These are phyloP conservation scores for Adineta ricciae DNA, from an alignment of 2,888 invertebrate species.

Conservation along the genomic window DNA sequence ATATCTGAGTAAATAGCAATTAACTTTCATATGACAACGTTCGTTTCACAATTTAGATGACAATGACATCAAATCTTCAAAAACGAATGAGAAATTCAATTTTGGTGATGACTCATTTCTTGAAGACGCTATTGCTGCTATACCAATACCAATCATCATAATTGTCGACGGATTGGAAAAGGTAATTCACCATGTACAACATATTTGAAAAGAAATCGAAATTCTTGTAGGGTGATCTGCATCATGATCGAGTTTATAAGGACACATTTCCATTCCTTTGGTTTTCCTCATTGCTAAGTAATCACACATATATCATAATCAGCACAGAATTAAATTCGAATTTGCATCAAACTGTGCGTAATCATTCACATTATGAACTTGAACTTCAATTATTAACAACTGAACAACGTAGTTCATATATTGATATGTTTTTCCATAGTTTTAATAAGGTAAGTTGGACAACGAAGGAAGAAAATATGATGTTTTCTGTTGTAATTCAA, in stretches of 20 bases:
- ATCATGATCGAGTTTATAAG: not conserved
- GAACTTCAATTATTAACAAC: not conserved
- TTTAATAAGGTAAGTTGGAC: not conserved
- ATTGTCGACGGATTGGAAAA: not conserved
- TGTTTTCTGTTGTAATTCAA: not conserved
- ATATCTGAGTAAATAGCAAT: not conserved
- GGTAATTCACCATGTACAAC: not conserved
- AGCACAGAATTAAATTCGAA: not conserved
- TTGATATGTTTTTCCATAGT: slow-evolving; percentile 3
- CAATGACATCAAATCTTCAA: not conserved
- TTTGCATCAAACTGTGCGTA: not conserved
- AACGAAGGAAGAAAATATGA: not conserved
- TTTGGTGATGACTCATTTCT: not conserved
- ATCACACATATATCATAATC: not conserved
- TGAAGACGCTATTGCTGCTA: not conserved
- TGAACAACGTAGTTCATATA: not conserved
- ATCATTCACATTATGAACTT: not conserved
- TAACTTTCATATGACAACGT: not conserved
- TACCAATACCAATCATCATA: not conserved
- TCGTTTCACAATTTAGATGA: not conserved
- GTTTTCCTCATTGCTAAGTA: not conserved
- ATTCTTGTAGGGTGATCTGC: not conserved
- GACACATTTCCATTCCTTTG: not conserved
- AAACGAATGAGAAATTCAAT: not conserved
- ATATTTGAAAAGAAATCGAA: not conserved